These are phyloP conservation scores for Brachypalpus laphriformis DNA, from an alignment of 2,888 invertebrate species.

Conservation along the genomic window DNA sequence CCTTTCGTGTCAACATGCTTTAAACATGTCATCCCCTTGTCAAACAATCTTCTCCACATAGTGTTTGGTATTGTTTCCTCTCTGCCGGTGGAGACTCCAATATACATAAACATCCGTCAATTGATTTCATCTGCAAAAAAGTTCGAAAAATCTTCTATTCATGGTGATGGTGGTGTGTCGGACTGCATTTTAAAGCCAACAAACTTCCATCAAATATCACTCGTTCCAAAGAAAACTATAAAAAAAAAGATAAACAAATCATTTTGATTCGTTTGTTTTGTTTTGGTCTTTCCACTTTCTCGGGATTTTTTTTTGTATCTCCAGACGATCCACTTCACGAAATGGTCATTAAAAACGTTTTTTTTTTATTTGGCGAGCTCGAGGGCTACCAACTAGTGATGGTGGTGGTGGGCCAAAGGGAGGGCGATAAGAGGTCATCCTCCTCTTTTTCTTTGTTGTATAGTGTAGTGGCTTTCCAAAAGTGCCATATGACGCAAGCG, in stretches of 20 bases:
- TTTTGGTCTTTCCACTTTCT: slow-evolving; percentile 25
- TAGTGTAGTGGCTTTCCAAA: slow-evolving; percentile 12
- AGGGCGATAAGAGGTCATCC: slow-evolving; percentile 1
- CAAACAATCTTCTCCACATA: slow-evolving; percentile 13
- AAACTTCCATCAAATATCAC: slow-evolving; percentile 13
- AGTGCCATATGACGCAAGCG: slow-evolving; percentile 42
- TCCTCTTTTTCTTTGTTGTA: slow-evolving; percentile 4
- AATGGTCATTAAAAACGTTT: not conserved
- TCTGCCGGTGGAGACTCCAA: not conserved
- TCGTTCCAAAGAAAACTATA: slow-evolving; percentile 7
- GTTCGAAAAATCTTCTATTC: slow-evolving; percentile 5
- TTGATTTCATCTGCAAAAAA: slow-evolving; percentile 25
- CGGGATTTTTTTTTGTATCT: not conserved
- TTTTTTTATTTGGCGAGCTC: not conserved
- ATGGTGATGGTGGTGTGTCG: not conserved
- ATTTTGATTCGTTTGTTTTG: slow-evolving; percentile 51
- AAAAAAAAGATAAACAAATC: slow-evolving; percentile 37
- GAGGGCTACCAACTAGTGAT: not conserved
- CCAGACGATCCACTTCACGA: not conserved
- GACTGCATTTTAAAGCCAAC: not conserved
- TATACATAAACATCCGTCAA: slow-evolving; percentile 31
- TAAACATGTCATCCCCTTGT: slow-evolving; percentile 26
- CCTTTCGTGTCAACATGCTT: not conserved
- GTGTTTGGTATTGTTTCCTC: slow-evolving; percentile 1
- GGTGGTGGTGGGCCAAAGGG: not conserved